A percentile compares a stretch with the other conserved stretches of the same genome.
Conservation (phyloP, 2,888 invertebrate species). For the Cyclophora punctaria region DNA sequence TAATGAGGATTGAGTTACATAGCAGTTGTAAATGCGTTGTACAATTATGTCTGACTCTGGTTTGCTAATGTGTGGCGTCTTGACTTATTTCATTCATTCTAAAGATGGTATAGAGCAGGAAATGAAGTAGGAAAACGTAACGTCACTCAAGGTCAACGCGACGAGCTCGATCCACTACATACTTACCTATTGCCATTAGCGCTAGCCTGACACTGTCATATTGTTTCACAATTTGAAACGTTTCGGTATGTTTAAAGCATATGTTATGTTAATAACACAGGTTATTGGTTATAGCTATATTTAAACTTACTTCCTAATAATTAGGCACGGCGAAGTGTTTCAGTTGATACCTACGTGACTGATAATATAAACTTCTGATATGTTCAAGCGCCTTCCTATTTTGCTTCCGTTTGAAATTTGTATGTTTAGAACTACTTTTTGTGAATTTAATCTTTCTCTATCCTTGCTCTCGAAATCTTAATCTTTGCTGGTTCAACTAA, state of each 20-base stretch:
- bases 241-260: slow-evolving; percentile 32
- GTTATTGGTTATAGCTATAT: too few relatives aligned
- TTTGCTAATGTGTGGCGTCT: slow-evolving; percentile 19
- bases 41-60: too few relatives aligned
- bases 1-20: too few relatives aligned
- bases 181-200: slow-evolving; percentile 25
- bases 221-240: slow-evolving; percentile 54
- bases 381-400: too few relatives aligned
- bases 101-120: slow-evolving; percentile 66
- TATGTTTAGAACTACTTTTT: too few relatives aligned
- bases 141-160: slow-evolving; percentile 64
- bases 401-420: slow-evolving; percentile 1
- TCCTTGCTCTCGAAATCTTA: too few relatives aligned
- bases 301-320: slow-evolving; percentile 14
- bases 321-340: slow-evolving; percentile 10
- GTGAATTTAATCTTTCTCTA: too few relatives aligned
- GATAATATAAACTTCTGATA: too few relatives aligned
- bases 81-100: slow-evolving; percentile 34
- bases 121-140: slow-evolving; percentile 69
- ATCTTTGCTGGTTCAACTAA: too few relatives aligned
- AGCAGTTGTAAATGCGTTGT: slow-evolving; percentile 1
- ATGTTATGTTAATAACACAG: slow-evolving; percentile 4
- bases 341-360: background rate
- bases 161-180: slow-evolving; percentile 48
- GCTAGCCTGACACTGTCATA: slow-evolving; percentile 39